These are phyloP conservation scores for Gambusia holbrooki DNA, from an alignment of 2,113 vertebrate genomes.

Conservation along the genomic window DNA sequence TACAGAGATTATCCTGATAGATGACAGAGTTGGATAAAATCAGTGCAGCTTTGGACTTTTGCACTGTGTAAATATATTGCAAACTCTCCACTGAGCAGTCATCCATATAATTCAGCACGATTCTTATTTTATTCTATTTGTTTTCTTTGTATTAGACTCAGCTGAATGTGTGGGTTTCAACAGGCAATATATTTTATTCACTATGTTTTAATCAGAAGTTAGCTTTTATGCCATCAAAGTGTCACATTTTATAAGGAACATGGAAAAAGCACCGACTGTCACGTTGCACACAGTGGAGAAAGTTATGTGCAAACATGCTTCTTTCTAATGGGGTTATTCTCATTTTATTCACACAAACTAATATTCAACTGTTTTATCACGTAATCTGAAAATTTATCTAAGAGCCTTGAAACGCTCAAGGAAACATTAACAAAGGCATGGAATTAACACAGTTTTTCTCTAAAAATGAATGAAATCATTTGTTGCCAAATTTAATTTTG, in stretches of 20 bases:
- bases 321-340: not conserved
- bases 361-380: no score
- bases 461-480: no score
- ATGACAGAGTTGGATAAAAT: slow-evolving; percentile 6
- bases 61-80: not conserved
- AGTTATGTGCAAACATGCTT: no score
- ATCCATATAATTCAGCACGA: not conserved
- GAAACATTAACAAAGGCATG: no score
- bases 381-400: no score
- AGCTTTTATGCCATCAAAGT: not conserved
- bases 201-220: not conserved
- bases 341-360: not conserved
- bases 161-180: not conserved
- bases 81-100: not conserved
- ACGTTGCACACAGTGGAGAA: no score
- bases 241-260: not conserved
- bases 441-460: no score
- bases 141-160: not conserved
- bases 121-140: not conserved
- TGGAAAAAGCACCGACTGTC: not conserved
- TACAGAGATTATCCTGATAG: slow-evolving; percentile 10
- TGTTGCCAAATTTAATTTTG: no score
- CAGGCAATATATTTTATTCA: not conserved
- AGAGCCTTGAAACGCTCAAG: no score
- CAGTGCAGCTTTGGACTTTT: not conserved